Conservation (phyloP, 2,113 vertebrate species). For the Pelobates fuscus region DNA sequence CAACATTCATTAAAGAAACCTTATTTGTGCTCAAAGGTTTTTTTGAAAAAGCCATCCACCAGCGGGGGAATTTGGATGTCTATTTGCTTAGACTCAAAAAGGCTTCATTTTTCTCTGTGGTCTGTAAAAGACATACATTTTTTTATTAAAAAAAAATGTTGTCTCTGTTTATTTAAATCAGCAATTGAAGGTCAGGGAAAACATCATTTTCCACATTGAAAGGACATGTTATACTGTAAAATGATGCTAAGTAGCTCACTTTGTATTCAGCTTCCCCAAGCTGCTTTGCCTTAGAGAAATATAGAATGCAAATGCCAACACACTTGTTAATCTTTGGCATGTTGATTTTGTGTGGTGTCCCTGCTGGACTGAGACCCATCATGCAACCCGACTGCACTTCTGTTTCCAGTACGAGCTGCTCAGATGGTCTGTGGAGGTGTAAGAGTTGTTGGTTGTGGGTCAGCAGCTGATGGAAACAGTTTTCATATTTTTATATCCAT, state of each 20-base stretch:
- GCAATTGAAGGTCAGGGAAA: constrained; percentile 16
- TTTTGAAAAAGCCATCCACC: constrained; percentile 41
- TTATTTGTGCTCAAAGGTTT: constrained; percentile 34
- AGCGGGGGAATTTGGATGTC: constrained; percentile 19
- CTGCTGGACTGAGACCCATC: constrained; percentile 19
- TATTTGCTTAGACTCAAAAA: not conserved
- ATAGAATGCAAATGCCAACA: constrained; percentile 47
- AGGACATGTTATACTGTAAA: constrained; percentile 34
- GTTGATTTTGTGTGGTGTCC: constrained; percentile 39
- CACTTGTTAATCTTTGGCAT: constrained; percentile 39
- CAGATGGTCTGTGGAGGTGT: not conserved
- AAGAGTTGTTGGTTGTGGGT: not conserved
- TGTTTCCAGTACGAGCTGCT: not conserved
- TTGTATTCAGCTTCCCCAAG: constrained; percentile 46
- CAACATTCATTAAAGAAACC: constrained; percentile 36
- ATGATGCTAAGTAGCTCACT: constrained; percentile 36
- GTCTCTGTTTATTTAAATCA: constrained; percentile 27
- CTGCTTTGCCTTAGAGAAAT: constrained; percentile 49
- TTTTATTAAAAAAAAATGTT: constrained; percentile 10
- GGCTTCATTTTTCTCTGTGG: constrained; percentile 21
- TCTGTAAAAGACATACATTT: constrained; percentile 33
- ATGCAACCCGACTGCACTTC: constrained; percentile 7
- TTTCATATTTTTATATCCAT: not conserved
- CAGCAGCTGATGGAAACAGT: not conserved
- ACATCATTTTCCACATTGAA: constrained; percentile 16